Conservation (phyloP, 1,140 invertebrate species). For the Diabrotica undecimpunctata region DNA sequence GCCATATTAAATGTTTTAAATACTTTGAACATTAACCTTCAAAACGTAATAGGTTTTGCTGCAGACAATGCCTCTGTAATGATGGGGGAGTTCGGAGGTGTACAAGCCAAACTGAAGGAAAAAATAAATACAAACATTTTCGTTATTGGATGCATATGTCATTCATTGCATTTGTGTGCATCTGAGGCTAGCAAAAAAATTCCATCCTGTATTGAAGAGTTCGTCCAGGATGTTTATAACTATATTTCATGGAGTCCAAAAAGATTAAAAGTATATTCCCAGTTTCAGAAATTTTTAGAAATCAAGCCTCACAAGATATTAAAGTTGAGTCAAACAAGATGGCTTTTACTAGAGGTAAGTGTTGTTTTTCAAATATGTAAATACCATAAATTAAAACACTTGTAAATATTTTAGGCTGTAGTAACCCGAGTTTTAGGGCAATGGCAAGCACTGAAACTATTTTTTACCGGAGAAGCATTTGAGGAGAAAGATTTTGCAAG, state of each 20-base stretch:
- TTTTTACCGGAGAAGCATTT: conserved; percentile 4
- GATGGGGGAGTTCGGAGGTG: conserved; percentile 11
- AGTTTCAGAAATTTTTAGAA: conserved; percentile 18
- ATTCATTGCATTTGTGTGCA: conserved; percentile 19
- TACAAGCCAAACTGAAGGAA: conserved; percentile 13
- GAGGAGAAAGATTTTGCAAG: conserved; percentile 4
- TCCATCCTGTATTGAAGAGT: conserved; percentile 10
- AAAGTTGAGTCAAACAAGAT: conserved; percentile 16
- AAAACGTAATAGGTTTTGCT: conserved; percentile 17
- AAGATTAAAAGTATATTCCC: conserved; percentile 1
- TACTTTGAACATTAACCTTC: conserved; percentile 8
- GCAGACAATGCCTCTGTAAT: conserved; percentile 20
- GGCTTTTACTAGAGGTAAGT: conserved; percentile 16
- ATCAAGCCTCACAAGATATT: conserved; percentile 10
- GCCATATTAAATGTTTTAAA: conserved; percentile 12
- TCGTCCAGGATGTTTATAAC: conserved; percentile 14
- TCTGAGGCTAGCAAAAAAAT: conserved; percentile 11
- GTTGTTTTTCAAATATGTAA: background rate
- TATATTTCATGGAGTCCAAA: conserved; percentile 8
- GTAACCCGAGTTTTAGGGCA: conserved; percentile 7
- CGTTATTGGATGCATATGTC: conserved; percentile 19
- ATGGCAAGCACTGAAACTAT: conserved; percentile 14
- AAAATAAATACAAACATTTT: conserved; percentile 17
- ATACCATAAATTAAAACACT: no score
- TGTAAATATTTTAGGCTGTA: background rate